A percentile compares a stretch with the other conserved stretches of the same genome.
Conservation (phyloP, 1,140 invertebrate genomes). For the Platyscapa corneri region DNA sequence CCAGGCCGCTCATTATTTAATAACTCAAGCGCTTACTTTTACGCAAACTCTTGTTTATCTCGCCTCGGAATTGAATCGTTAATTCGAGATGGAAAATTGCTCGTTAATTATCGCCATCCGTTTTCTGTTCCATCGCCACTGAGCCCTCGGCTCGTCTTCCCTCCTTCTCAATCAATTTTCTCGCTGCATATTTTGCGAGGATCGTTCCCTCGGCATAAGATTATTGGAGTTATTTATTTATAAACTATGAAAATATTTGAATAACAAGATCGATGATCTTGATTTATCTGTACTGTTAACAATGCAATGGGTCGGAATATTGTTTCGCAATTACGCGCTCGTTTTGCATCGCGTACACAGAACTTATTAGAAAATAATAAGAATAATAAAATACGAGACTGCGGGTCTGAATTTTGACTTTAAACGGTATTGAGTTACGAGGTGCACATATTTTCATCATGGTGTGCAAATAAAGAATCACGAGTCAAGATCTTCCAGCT, state of each 20-base stretch:
- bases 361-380: not conserved
- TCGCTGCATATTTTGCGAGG: not conserved
- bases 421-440: too few relatives aligned
- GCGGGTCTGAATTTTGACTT: too few relatives aligned
- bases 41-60: too few relatives aligned
- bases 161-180: not conserved
- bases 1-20: too few relatives aligned
- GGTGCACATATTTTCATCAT: too few relatives aligned
- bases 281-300: not conserved
- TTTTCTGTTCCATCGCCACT: too few relatives aligned
- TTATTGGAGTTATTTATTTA: not conserved
- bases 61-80: too few relatives aligned
- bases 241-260: not conserved
- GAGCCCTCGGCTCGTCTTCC: too few relatives aligned
- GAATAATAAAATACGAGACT: too few relatives aligned
- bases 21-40: too few relatives aligned
- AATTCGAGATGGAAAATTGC: not conserved
- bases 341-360: not conserved
- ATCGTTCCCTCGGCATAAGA: not conserved
- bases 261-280: not conserved
- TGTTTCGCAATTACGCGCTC: not conserved
- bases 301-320: not conserved
- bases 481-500: too few relatives aligned
- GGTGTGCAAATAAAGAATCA: too few relatives aligned
- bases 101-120: not conserved